Evolutionary conservation across 2,888 invertebrate species (phyloP).

Genomic region (Clepsis dumicolana): DNA sequence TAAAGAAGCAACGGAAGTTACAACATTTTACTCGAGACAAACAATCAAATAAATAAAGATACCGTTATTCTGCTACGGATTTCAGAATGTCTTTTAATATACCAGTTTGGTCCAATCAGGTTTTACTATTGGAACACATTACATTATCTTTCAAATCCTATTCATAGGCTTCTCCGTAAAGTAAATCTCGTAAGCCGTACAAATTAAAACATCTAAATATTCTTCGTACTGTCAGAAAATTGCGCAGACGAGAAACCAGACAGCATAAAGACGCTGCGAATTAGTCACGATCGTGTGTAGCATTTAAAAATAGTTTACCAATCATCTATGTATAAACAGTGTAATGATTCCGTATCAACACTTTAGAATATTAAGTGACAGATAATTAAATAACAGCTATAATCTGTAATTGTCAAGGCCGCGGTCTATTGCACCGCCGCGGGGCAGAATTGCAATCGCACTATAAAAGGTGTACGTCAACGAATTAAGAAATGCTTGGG

Average conservation of each 20-base stretch:
- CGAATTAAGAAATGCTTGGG: conserved; percentile 30
- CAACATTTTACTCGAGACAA: too few species aligned
- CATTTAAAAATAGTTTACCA: too few species aligned
- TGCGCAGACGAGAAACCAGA: too few species aligned
- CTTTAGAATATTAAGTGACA: background rate
- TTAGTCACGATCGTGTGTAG: too few species aligned
- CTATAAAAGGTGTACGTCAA: conserved; percentile 23
- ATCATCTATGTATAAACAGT: background rate
- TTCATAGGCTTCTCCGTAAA: background rate
- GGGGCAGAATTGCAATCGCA: conserved; percentile 11
- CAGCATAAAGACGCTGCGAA: too few species aligned
- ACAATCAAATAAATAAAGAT: background rate
- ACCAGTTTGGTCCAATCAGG: background rate
- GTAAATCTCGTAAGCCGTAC: background rate
- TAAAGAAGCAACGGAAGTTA: too few species aligned
- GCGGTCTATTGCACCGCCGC: conserved; percentile 15
- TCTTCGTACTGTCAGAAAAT: too few species aligned
- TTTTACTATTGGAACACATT: background rate
- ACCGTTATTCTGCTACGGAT: background rate
- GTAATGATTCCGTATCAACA: background rate
- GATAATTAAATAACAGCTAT: conserved; percentile 30
- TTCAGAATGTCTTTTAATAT: background rate
- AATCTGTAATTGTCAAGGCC: conserved; percentile 17
- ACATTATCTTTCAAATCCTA: too few species aligned
- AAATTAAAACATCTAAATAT: too few species aligned